Conservation (phyloP, 1,140 invertebrate genomes). For the Oreohelix idahoensis region DNA sequence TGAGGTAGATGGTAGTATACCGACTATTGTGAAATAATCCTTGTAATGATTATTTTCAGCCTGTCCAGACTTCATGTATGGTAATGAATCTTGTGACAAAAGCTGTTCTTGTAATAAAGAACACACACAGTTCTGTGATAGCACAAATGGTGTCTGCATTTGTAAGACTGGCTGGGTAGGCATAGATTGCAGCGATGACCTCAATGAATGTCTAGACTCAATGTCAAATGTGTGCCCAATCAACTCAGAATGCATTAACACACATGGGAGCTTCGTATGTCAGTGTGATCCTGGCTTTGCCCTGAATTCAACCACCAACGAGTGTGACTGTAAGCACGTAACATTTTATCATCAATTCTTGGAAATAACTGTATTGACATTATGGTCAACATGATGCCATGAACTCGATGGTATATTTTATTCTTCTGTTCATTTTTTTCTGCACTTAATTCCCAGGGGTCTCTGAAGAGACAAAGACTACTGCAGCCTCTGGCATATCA, state of each 20-base stretch:
- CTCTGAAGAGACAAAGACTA: too few relatives aligned
- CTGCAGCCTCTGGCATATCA: too few relatives aligned
- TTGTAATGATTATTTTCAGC: too few relatives aligned
- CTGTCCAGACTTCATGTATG: constrained; percentile 33
- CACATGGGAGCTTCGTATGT: constrained; percentile 21
- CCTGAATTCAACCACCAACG: not conserved
- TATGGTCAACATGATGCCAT: too few relatives aligned
- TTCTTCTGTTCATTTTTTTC: too few relatives aligned
- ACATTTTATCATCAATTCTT: too few relatives aligned
- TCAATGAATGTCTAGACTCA: constrained; percentile 76
- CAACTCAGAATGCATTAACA: constrained; percentile 82
- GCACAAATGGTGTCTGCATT: constrained; percentile 29
- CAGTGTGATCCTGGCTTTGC: constrained; percentile 23
- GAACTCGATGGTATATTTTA: too few relatives aligned
- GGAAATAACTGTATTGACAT: too few relatives aligned
- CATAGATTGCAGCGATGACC: constrained; percentile 24
- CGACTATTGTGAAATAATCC: too few relatives aligned
- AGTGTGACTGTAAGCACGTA: not conserved
- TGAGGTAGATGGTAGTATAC: too few relatives aligned
- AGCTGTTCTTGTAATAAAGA: constrained; percentile 25
- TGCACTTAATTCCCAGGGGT: too few relatives aligned
- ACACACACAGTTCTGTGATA: constrained; percentile 37
- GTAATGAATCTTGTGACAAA: constrained; percentile 11
- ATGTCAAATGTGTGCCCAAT: constrained; percentile 79
- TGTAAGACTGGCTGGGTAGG: constrained; percentile 46